Evolutionary conservation across 2,797 vertebrate genomes (phyloP).

Genomic region (Salarias fasciatus): DNA sequence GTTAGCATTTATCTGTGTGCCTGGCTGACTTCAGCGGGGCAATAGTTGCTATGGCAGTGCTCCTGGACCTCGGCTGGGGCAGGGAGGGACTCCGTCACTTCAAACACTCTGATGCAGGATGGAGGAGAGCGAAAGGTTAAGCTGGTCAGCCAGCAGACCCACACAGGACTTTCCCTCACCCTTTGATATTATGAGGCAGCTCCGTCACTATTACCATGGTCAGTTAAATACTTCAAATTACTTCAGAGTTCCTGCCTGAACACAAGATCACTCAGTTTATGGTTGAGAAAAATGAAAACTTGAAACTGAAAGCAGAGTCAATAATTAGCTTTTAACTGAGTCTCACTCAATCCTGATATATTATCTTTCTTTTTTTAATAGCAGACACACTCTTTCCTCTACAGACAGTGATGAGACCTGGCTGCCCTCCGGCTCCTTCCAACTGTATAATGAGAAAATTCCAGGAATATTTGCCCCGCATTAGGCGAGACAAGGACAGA

Average conservation of each 20-base stretch:
- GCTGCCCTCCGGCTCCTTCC: constrained; percentile 43
- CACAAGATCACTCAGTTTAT: not conserved
- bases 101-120: constrained; percentile 46
- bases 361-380: constrained; percentile 5
- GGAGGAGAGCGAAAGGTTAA: constrained; percentile 57
- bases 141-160: constrained; percentile 36
- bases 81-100: constrained; percentile 58
- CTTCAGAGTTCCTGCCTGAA: constrained; percentile 14
- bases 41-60: constrained; percentile 75
- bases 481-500: constrained; percentile 27
- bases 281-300: not conserved
- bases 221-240: constrained; percentile 9
- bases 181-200: constrained; percentile 3
- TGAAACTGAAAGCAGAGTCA: not conserved
- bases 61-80: constrained; percentile 68
- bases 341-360: constrained; percentile 16
- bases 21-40: constrained; percentile 44
- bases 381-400: constrained; percentile 16
- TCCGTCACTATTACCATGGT: not conserved
- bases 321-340: not conserved
- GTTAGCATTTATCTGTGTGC: constrained; percentile 44
- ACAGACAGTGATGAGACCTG: constrained; percentile 51
- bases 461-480: constrained; percentile 72
- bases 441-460: constrained; percentile 73
- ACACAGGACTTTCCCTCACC: constrained; percentile 4